A percentile compares a stretch with the other conserved stretches of the same genome.
phyloP scores from a whole-genome alignment of 2,113 vertebrate species.

The Oncorhynchus tshawytscha region DNA sequence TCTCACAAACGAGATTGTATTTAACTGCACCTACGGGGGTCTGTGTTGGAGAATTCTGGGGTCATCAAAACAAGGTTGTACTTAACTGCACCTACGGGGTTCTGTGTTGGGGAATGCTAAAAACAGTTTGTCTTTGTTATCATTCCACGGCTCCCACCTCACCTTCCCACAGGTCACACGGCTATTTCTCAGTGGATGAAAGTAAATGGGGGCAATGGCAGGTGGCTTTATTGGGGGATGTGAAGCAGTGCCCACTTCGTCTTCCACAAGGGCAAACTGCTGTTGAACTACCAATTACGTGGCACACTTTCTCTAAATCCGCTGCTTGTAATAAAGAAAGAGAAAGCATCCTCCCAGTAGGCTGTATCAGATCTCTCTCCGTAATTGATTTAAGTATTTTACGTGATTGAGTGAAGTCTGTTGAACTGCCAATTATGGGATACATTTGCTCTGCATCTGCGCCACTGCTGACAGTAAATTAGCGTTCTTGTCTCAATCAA shows the following conservation, averaged over 20 bases:
- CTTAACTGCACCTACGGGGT: no score
- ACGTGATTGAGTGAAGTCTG: no score
- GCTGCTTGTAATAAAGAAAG: background rate
- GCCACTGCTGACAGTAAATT: no score
- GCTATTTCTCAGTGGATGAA: background rate
- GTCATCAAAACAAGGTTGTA: background rate
- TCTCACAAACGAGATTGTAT: no score
- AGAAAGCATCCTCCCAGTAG: no score
- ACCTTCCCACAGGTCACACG: background rate
- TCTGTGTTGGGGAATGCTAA: background rate
- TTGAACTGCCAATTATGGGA: no score
- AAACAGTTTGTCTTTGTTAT: background rate
- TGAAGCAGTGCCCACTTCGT: background rate
- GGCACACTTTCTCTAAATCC: no score
- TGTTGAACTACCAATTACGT: background rate
- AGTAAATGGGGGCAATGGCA: background rate
- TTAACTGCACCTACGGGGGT: background rate
- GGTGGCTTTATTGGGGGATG: background rate
- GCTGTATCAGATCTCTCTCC: background rate
- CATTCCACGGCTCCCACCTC: background rate
- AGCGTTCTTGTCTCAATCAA: no score
- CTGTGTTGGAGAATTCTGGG: background rate
- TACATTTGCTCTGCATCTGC: no score
- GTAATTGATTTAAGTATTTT: no score
- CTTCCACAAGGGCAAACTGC: background rate